Conservation (phyloP, 2,888 invertebrate genomes). For the Fragum whitleyi region DNA sequence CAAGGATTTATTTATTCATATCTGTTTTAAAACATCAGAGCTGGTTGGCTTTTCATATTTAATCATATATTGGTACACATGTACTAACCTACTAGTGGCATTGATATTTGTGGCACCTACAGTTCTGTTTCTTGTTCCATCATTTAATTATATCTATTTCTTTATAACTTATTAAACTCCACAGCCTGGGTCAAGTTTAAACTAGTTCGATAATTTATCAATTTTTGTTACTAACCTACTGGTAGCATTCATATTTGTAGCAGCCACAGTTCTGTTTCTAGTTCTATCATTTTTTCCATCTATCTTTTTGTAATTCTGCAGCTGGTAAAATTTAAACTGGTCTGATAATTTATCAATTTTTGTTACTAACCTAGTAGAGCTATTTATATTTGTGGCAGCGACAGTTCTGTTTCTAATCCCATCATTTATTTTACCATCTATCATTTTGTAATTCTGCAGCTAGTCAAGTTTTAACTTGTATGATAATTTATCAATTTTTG, state of each 20-base stretch:
- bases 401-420: conserved; percentile 83
- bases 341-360: too few species aligned
- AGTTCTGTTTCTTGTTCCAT: conserved; percentile 82
- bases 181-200: too few species aligned
- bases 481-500: too few species aligned
- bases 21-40: too few species aligned
- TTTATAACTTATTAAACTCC: conserved; percentile 70
- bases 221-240: too few species aligned
- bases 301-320: conserved; percentile 81
- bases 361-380: conserved; percentile 84
- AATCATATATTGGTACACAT: too few species aligned
- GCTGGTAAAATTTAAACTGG: conserved; percentile 73
- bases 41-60: too few species aligned
- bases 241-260: conserved; percentile 84
- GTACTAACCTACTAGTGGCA: conserved; percentile 84
- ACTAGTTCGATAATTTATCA: too few species aligned
- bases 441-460: conserved; percentile 78
- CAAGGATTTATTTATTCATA: too few species aligned
- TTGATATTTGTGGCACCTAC: conserved; percentile 84
- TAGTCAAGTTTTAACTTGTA: conserved; percentile 75
- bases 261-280: conserved; percentile 82
- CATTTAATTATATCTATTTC: conserved; percentile 82
- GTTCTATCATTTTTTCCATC: conserved; percentile 82
- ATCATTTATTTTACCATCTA: conserved; percentile 80
- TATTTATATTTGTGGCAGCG: conserved; percentile 84